Conservation (phyloP, 2,888 invertebrate genomes). For the Chloromyia formosa region DNA sequence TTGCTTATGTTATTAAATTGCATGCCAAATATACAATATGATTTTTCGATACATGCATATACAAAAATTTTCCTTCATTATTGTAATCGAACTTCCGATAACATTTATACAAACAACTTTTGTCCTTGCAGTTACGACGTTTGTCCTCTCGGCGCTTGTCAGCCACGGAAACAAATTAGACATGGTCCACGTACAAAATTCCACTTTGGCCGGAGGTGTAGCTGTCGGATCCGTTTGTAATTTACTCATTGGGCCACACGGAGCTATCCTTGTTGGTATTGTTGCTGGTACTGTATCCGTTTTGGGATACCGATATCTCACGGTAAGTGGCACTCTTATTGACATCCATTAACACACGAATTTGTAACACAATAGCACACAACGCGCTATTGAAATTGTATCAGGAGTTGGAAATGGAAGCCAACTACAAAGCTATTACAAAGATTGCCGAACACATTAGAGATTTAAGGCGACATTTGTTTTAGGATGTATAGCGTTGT, state of each 20-base stretch:
- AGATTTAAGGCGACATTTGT: no score
- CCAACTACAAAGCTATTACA: no score
- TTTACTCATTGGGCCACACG: slow-evolving; percentile 83
- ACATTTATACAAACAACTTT: neutral
- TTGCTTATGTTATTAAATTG: no score
- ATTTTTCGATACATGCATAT: no score
- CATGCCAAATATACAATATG: no score
- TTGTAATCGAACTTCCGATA: neutral
- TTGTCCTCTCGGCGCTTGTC: slow-evolving; percentile 81
- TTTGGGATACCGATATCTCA: slow-evolving; percentile 79
- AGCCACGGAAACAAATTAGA: slow-evolving; percentile 80
- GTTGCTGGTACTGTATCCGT: slow-evolving; percentile 82
- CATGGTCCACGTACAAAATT: slow-evolving; percentile 95
- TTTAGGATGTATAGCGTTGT: no score
- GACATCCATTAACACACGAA: no score
- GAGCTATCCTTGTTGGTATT: slow-evolving; percentile 82
- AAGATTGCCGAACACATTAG: no score
- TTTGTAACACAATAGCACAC: no score
- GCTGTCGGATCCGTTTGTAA: slow-evolving; percentile 87
- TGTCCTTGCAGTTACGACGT: slow-evolving; percentile 73
- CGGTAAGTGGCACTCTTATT: slow-evolving; percentile 66
- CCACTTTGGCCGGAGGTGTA: slow-evolving; percentile 92
- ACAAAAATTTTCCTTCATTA: neutral
- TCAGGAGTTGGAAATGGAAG: no score
- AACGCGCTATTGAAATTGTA: no score